phyloP scores from a whole-genome alignment of 2,113 vertebrate species.

The Ovis aries region DNA sequence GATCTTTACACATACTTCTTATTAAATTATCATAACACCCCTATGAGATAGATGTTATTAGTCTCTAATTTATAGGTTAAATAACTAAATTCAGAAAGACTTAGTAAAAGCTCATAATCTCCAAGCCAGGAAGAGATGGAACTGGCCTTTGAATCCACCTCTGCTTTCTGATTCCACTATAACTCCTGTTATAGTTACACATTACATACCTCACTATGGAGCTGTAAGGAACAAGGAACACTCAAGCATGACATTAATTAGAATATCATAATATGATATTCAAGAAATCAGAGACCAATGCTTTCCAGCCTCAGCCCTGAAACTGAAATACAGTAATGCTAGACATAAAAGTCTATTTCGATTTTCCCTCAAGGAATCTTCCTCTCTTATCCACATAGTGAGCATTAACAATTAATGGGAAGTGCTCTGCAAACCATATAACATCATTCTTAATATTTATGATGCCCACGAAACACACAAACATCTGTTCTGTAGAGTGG shows the following conservation, averaged over 20 bases:
- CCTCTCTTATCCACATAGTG: slow-evolving; percentile 45
- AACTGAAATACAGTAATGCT: slow-evolving; percentile 59
- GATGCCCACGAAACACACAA: slow-evolving; percentile 65
- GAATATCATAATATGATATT: slow-evolving; percentile 42
- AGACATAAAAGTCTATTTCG: slow-evolving; percentile 47
- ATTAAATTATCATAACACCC: neutral
- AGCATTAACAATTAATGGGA: slow-evolving; percentile 70
- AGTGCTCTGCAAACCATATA: slow-evolving; percentile 60
- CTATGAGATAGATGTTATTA: neutral
- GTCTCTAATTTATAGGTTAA: neutral
- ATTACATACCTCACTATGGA: neutral
- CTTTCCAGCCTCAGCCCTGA: neutral
- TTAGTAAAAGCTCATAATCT: neutral
- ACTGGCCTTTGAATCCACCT: neutral
- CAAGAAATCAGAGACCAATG: slow-evolving; percentile 38
- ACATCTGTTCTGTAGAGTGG: slow-evolving; percentile 70
- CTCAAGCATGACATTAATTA: slow-evolving; percentile 33
- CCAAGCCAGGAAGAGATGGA: neutral
- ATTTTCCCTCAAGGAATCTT: slow-evolving; percentile 43
- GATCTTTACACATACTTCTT: neutral
- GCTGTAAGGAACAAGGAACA: neutral
- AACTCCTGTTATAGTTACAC: neutral
- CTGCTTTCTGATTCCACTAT: neutral
- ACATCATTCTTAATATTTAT: slow-evolving; percentile 69
- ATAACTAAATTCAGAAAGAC: slow-evolving; percentile 21